phyloP scores from a whole-genome alignment of 1,140 invertebrate genomes.

The Ips typographus region DNA sequence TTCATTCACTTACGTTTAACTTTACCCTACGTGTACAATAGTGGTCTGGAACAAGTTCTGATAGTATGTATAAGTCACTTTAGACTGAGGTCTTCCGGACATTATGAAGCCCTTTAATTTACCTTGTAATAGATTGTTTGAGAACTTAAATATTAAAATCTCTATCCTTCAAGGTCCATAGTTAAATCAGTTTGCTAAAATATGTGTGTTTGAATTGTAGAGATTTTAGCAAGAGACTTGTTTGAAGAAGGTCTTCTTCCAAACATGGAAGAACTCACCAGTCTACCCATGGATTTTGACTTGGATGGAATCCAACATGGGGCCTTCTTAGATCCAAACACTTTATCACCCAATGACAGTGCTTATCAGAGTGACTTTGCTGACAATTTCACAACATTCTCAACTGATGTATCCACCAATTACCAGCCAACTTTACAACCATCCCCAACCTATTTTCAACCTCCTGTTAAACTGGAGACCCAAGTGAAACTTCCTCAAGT shows the following conservation, averaged over 20 bases:
- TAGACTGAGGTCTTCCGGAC: no score
- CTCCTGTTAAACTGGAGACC: not conserved
- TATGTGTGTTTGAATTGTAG: constrained; percentile 38
- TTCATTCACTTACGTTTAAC: not conserved
- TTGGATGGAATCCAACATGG: constrained; percentile 42
- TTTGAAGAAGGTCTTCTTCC: constrained; percentile 47
- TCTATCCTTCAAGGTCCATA: no score
- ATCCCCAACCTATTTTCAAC: not conserved
- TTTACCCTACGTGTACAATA: no score
- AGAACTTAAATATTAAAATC: no score
- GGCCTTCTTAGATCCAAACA: constrained; percentile 40
- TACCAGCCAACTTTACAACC: constrained; percentile 9
- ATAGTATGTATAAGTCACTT: no score
- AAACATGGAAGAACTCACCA: constrained; percentile 42
- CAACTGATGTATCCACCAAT: constrained; percentile 11
- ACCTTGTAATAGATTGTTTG: no score
- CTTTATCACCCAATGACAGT: constrained; percentile 34
- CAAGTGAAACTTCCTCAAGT: not conserved
- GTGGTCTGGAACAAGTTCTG: no score
- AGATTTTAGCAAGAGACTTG: constrained; percentile 48
- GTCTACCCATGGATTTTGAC: constrained; percentile 46
- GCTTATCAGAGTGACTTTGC: constrained; percentile 29
- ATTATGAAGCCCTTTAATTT: no score
- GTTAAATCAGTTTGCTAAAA: no score
- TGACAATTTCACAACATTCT: constrained; percentile 26